phyloP scores from a whole-genome alignment of 2,797 vertebrate species.

The Enteromius fasciolatus region DNA sequence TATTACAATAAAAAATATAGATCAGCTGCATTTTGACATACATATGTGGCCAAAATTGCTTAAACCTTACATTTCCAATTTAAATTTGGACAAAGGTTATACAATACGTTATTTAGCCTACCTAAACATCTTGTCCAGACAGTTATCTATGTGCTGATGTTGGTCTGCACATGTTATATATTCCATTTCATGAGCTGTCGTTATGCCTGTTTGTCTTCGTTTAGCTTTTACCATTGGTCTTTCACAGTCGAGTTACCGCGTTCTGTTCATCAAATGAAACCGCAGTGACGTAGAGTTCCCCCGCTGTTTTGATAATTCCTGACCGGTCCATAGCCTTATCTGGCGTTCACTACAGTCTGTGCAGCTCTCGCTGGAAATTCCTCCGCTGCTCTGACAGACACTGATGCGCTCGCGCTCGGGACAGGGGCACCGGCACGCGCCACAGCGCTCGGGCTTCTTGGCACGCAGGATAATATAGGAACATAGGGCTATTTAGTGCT shows the following conservation, averaged over 20 bases:
- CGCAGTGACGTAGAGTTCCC: slow-evolving; percentile 36
- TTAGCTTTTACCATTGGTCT: not conserved
- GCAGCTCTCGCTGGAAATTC: slow-evolving; percentile 63
- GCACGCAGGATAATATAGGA: slow-evolving; percentile 60
- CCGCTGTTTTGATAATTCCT: slow-evolving; percentile 18
- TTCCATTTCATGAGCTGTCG: not conserved
- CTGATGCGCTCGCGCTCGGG: slow-evolving; percentile 68
- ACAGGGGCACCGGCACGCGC: slow-evolving; percentile 67
- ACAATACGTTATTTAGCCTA: not conserved
- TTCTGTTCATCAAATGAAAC: slow-evolving; percentile 3
- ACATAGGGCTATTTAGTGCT: slow-evolving; percentile 15
- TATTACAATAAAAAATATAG: not conserved
- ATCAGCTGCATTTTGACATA: not conserved
- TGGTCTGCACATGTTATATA: not conserved
- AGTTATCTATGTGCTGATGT: not conserved
- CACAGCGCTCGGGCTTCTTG: slow-evolving; percentile 49
- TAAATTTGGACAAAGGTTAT: not conserved
- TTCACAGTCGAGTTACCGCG: not conserved
- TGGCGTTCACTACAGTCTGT: not conserved
- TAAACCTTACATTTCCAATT: not conserved
- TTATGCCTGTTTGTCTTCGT: not conserved
- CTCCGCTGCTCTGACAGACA: slow-evolving; percentile 56
- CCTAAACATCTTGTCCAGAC: not conserved
- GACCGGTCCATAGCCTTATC: slow-evolving; percentile 8
- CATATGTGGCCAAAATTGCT: not conserved